These are phyloP conservation scores for Australoheros facetus DNA, from an alignment of 2,797 vertebrate genomes.

Conservation along the genomic window DNA sequence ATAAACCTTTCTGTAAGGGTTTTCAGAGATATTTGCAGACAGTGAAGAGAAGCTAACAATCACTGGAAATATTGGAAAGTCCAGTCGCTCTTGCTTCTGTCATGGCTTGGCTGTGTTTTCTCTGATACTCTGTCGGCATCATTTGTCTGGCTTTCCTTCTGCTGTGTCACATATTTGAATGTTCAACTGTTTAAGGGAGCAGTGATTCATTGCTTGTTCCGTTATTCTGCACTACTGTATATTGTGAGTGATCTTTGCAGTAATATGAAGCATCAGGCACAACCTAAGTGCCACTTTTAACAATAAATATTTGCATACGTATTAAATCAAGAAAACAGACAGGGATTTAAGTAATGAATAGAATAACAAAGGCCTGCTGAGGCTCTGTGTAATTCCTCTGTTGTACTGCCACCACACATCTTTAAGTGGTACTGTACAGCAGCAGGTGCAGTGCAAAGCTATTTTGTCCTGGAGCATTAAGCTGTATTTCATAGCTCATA, in stretches of 20 bases:
- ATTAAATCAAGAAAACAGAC: conserved; percentile 4
- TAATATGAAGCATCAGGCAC: background rate
- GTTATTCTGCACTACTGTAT: background rate
- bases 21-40: background rate
- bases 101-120: background rate
- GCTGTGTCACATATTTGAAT: background rate
- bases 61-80: background rate
- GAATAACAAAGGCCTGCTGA: conserved; percentile 12
- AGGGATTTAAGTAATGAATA: conserved; percentile 1
- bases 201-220: background rate
- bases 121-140: too few relatives aligned
- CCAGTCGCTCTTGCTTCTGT: background rate
- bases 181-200: background rate
- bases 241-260: background rate
- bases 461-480: conserved; percentile 52
- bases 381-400: conserved; percentile 14
- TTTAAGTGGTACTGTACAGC: conserved; percentile 5
- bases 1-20: background rate
- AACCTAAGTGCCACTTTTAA: background rate
- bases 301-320: background rate
- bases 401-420: conserved; percentile 4
- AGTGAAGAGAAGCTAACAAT: background rate
- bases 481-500: conserved; percentile 70
- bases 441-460: conserved; percentile 35
- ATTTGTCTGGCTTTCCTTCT: background rate